Evolutionary conservation across 2,888 invertebrate species (phyloP), one percentile per base, ranked within the genome.

Genomic region (Agelastica alni): DNA sequence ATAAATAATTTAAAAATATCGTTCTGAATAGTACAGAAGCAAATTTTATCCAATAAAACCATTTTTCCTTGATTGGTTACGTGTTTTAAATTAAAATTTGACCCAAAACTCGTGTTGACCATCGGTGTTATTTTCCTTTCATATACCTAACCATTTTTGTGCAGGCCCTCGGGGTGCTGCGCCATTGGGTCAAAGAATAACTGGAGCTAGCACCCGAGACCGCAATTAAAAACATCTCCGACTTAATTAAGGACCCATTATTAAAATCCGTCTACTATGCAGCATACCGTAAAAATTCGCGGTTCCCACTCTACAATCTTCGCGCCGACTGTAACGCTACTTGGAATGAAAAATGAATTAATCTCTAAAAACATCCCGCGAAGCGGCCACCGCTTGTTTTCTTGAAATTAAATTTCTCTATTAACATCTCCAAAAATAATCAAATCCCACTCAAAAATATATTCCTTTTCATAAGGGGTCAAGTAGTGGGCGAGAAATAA

Each of bases 231-330:
- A 75, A 72, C 75, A 74, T 73, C 76, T 75, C 72, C 67, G 70
- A 75, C 75, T 76, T 76, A 76, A 76, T 76, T 75, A 76, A 75
- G 75, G 72, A 70, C 72, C 74, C 70, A 73, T 76, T 76, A 75
- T 76, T 75, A 75, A 75, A 75, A 75, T 72, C 73, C 70, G 61
- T 64, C 65, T 65, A 57, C 64, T 55, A 64, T 58, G 69, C 70
- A 71, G 68, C 71, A 70, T 72, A 70, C 65, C 66, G 61, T 58
- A 59, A 65, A 56, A 60, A 60, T 45, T 53, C 42, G 41, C 55
- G 52, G 22, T 32, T 49, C 20, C 16, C 17, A 28, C 41, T 39
- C 20, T 7, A 9, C 37, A 12, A 17, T 12, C 18, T 20, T 39
- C 37, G 2, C 20, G 10, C n/a, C 22, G 41, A 10, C 31, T 10